A percentile compares a stretch with the other conserved stretches of the same genome.
These are phyloP conservation scores for Phalacrocorax carbo DNA, from an alignment of 2,113 vertebrate species.

Conservation along the genomic window DNA sequence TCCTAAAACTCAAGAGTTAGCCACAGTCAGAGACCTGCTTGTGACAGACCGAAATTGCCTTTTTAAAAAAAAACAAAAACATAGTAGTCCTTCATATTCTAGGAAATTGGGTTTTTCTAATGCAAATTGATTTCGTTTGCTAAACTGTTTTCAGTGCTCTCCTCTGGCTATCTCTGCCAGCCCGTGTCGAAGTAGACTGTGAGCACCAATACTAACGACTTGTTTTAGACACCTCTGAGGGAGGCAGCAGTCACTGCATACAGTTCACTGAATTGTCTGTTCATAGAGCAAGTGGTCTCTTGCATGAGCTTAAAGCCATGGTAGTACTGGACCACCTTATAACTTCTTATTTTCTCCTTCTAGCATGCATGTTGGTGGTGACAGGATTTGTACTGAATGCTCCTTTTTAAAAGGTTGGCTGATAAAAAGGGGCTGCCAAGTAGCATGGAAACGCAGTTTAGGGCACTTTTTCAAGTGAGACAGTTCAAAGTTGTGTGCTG, in stretches of 20 bases:
- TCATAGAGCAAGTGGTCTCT: neutral
- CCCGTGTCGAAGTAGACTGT: neutral
- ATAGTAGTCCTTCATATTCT: neutral
- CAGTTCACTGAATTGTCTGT: neutral
- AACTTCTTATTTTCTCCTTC: neutral
- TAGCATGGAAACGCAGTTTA: neutral
- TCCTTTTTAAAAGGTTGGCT: neutral
- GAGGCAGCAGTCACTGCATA: too few species aligned
- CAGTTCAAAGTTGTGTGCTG: neutral
- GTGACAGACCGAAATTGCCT: neutral
- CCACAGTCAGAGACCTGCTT: neutral
- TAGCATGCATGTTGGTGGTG: neutral
- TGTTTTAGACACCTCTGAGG: neutral
- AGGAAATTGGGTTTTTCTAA: neutral
- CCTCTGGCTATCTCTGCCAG: neutral
- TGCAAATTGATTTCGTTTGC: neutral
- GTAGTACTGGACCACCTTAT: neutral
- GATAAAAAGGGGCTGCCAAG: neutral
- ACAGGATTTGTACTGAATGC: neutral
- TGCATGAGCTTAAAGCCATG: neutral
- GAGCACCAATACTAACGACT: neutral
- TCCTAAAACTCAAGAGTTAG: neutral
- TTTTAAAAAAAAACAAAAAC: neutral
- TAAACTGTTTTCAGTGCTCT: neutral
- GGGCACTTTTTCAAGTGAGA: neutral